These are phyloP conservation scores for Cheilosia scutellata DNA, from an alignment of 2,888 invertebrate genomes.

Conservation along the genomic window DNA sequence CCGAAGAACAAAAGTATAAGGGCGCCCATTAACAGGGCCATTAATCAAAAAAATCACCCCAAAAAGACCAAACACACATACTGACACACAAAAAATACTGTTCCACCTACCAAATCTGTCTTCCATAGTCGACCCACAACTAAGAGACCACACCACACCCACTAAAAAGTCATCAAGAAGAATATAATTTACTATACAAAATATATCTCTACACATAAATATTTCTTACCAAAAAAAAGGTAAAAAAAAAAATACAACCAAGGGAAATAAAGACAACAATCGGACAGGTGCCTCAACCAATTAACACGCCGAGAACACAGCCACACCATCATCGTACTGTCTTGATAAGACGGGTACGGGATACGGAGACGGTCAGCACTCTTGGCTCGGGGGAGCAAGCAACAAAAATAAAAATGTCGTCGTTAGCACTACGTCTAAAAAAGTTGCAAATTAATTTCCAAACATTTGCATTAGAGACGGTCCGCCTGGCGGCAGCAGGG, in stretches of 20 bases:
- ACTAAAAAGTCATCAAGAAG: conserved; percentile 39
- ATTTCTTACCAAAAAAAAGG: conserved; percentile 2
- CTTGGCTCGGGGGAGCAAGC: conserved; percentile 25
- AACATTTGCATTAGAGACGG: conserved; percentile 69
- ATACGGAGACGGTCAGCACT: not conserved
- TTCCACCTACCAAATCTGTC: conserved; percentile 1
- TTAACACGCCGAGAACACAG: conserved; percentile 70
- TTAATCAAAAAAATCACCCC: conserved; percentile 46
- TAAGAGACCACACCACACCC: conserved; percentile 8
- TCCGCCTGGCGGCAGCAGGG: conserved; percentile 21
- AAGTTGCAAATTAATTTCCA: conserved; percentile 73
- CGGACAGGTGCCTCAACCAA: conserved; percentile 74
- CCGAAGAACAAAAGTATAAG: conserved; percentile 11
- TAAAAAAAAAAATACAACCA: not conserved
- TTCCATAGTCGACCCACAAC: conserved; percentile 1
- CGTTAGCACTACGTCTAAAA: conserved; percentile 70
- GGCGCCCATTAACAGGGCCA: conserved; percentile 58
- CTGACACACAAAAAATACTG: not conserved
- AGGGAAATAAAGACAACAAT: conserved; percentile 69
- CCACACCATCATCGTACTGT: conserved; percentile 30
- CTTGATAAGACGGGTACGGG: conserved; percentile 42
- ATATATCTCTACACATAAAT: conserved; percentile 20
- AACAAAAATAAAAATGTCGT: conserved; percentile 66
- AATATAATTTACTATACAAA: conserved; percentile 18
- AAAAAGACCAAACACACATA: conserved; percentile 16